Percentiles rank a stretch among this genome's conserved stretches.
Conservation (phyloP, 2,888 invertebrate species). For the Drosophila buzzatii region DNA sequence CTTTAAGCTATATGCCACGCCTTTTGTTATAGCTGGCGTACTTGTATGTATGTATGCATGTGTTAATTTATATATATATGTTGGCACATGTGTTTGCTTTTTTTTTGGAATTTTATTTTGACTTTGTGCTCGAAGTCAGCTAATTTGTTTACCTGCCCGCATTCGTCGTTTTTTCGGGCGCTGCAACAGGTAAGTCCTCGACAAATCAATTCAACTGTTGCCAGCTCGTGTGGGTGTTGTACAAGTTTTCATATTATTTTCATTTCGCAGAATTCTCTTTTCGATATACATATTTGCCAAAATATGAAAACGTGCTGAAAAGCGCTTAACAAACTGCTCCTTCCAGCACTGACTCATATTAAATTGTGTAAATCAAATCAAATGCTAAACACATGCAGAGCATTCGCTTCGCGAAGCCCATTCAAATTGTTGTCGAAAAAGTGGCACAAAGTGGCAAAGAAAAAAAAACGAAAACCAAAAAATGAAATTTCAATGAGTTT, state of each 20-base stretch:
- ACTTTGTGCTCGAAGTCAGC: conserved; percentile 33
- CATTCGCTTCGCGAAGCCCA: conserved; percentile 30
- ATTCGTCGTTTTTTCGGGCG: conserved; percentile 42
- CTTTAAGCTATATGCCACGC: conserved; percentile 43
- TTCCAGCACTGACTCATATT: conserved; percentile 55
- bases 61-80: conserved; percentile 25
- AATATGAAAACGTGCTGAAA: conserved; percentile 66
- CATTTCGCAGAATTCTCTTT: conserved; percentile 37
- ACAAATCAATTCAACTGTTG: conserved; percentile 49
- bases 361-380: conserved; percentile 61
- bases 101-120: conserved; percentile 44
- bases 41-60: background rate
- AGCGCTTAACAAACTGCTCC: conserved; percentile 52
- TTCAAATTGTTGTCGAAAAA: conserved; percentile 46
- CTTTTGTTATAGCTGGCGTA: conserved; percentile 23
- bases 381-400: conserved; percentile 79
- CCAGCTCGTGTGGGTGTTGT: conserved; percentile 16
- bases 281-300: conserved; percentile 8
- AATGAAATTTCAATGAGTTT: conserved; percentile 60
- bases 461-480: background rate
- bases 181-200: conserved; percentile 45
- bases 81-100: conserved; percentile 65
- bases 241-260: conserved; percentile 25
- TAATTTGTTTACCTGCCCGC: conserved; percentile 67
- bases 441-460: conserved; percentile 60